Base-by-base conservation (phyloP, 2,888 invertebrate species). In the Notocelia uddmanniana region DNA sequence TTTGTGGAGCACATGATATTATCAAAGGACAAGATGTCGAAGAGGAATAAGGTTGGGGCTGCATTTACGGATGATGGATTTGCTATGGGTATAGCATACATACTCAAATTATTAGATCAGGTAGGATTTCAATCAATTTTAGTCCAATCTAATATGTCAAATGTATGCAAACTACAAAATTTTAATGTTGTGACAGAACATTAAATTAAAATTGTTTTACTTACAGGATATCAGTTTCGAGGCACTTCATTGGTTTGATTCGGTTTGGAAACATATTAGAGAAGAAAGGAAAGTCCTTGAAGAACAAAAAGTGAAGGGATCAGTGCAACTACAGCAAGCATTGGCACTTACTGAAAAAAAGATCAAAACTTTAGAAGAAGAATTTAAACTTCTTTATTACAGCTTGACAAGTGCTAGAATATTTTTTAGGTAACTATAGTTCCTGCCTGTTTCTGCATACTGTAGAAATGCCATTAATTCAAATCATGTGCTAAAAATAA, bases 21-120 rank as follows among this genome's bases (percentile, higher is more conserved):
- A 58, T 97, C 97, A 75, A 99, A 99, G 85, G 98, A 99, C 82
- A 97, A 97, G 88, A 96, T 99, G 89, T 97, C 96, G 74, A 98
- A 98, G 85, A 98, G 98, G 85, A 97, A 97, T 84, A 97, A 97
- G 91, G 94, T 95, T 15, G 98, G 97, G 15, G 97, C 98, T 62
- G 96, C 98, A 0, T 98, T 99, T 85, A 98, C 99, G 13, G 99
- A 99, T 89, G 99, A 99, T 89, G 99, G 99, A 15, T 99, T 99
- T 92, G 97, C 98, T 5, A 97, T 99, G 95, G 99, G 99, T 85
- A 92, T 95, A 19, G 98, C 99, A 0, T 99, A 98, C 83, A 97
- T 99, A 78, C 94, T 99, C 73, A 98, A 97, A 84, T 94, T 99
- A 73, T 90, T 99, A 57, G 96, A 98, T 86, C 98, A 99, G 90